These are phyloP conservation scores for Hofmannophila pseudospretella DNA, from an alignment of 2,888 invertebrate genomes.

Conservation along the genomic window DNA sequence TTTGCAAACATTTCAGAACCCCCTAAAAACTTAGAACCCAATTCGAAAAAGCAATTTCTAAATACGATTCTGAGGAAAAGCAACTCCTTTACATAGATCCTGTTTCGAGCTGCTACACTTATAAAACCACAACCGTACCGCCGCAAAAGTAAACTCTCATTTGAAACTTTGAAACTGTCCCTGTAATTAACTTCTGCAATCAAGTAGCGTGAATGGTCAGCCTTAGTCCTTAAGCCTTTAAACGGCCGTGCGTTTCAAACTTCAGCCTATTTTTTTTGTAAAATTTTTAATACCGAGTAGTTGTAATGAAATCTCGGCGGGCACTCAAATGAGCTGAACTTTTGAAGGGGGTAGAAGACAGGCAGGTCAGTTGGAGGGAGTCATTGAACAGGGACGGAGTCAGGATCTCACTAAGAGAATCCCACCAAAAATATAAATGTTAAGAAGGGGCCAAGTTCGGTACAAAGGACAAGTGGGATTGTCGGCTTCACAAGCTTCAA, in stretches of 20 bases:
- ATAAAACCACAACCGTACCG: not conserved
- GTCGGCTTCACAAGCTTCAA: too few relatives aligned
- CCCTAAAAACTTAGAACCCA: too few relatives aligned
- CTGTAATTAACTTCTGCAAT: constrained; percentile 64
- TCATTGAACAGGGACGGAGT: constrained; percentile 53
- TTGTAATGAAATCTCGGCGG: constrained; percentile 76
- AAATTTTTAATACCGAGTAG: constrained; percentile 69
- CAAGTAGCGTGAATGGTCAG: constrained; percentile 70
- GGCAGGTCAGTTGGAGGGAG: constrained; percentile 71
- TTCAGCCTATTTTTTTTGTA: constrained; percentile 60
- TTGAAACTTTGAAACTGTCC: constrained; percentile 57
- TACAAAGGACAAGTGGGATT: too few relatives aligned
- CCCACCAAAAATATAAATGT: too few relatives aligned
- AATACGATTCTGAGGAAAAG: too few relatives aligned
- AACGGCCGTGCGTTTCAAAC: constrained; percentile 52
- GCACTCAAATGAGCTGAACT: constrained; percentile 77
- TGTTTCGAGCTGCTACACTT: not conserved
- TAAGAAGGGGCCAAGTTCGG: too few relatives aligned
- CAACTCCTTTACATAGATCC: too few relatives aligned
- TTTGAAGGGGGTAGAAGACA: constrained; percentile 74
- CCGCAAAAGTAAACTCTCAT: not conserved
- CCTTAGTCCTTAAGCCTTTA: constrained; percentile 50
- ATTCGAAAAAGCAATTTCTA: too few relatives aligned
- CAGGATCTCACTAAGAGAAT: too few relatives aligned
- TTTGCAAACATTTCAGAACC: too few relatives aligned